Evolutionary conservation across 2,888 invertebrate genomes (phyloP).

Genomic region (Nomada fabriciana): DNA sequence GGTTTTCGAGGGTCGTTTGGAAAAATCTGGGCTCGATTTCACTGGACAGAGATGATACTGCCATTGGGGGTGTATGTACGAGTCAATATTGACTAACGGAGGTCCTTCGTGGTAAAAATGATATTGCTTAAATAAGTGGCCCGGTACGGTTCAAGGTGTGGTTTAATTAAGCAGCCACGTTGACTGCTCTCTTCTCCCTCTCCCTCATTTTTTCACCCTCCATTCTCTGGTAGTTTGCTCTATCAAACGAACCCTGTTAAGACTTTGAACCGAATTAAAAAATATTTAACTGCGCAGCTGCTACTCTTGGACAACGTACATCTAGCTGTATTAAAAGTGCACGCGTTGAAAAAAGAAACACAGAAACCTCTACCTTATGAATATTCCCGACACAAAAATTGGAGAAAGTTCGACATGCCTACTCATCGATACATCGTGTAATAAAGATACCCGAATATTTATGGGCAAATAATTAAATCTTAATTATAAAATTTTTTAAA

Average conservation of each 20-base stretch:
- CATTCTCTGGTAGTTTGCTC: slow-evolving; percentile 42
- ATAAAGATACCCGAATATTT: too few species aligned
- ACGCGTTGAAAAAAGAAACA: too few species aligned
- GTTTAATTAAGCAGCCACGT: slow-evolving; percentile 62
- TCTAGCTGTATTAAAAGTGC: too few species aligned
- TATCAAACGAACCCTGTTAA: slow-evolving; percentile 45
- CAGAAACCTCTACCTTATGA: too few species aligned
- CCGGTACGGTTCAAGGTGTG: slow-evolving; percentile 38
- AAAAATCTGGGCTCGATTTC: slow-evolving; percentile 38
- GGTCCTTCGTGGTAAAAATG: slow-evolving; percentile 69
- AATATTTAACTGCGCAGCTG: too few species aligned
- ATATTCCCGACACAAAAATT: too few species aligned
- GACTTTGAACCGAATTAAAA: background rate
- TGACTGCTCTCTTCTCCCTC: slow-evolving; percentile 26
- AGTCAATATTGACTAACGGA: slow-evolving; percentile 53
- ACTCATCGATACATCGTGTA: too few species aligned
- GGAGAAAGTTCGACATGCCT: too few species aligned
- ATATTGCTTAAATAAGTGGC: slow-evolving; percentile 57
- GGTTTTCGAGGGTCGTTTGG: background rate
- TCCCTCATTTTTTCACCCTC: slow-evolving; percentile 16
- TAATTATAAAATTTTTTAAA: too few species aligned
- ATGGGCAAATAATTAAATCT: too few species aligned
- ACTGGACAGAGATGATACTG: background rate
- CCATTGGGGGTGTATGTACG: background rate
- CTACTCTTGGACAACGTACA: too few species aligned